Conservation (phyloP, 2,113 vertebrate species). For the Hirundichthys speculiger region DNA sequence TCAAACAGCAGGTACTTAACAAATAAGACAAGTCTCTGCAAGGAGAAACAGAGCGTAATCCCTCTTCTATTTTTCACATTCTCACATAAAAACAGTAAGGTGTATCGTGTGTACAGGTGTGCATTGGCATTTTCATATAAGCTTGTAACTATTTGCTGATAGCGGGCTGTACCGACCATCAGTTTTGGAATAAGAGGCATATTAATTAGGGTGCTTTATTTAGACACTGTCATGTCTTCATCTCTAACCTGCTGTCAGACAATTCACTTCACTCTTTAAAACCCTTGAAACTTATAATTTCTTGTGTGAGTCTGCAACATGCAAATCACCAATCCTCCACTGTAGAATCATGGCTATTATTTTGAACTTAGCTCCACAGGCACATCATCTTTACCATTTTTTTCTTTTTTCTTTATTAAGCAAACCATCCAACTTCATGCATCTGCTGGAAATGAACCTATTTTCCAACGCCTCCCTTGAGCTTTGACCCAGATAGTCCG, state of each 20-base stretch:
- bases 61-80: neutral
- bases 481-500: constrained; percentile 61
- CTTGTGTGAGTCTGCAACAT: neutral
- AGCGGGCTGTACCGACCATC: constrained; percentile 58
- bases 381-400: neutral
- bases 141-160: constrained; percentile 47
- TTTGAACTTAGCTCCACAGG: constrained; percentile 19
- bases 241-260: constrained; percentile 52
- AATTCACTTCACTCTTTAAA: constrained; percentile 9
- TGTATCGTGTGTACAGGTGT: constrained; percentile 1
- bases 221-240: constrained; percentile 53
- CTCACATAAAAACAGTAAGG: constrained; percentile 10
- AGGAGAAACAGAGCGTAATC: constrained; percentile 16
- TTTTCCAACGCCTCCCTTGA: constrained; percentile 49
- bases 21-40: constrained; percentile 41
- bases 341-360: constrained; percentile 6
- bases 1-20: constrained; percentile 46
- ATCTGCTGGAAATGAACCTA: constrained; percentile 24
- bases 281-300: constrained; percentile 4
- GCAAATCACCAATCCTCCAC: neutral
- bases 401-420: neutral
- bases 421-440: constrained; percentile 16
- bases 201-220: constrained; percentile 68
- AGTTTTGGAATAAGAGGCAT: constrained; percentile 58
- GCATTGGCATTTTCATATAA: neutral